Base-by-base conservation (phyloP, 2,888 invertebrate species). In the Orthosia incerta region DNA sequence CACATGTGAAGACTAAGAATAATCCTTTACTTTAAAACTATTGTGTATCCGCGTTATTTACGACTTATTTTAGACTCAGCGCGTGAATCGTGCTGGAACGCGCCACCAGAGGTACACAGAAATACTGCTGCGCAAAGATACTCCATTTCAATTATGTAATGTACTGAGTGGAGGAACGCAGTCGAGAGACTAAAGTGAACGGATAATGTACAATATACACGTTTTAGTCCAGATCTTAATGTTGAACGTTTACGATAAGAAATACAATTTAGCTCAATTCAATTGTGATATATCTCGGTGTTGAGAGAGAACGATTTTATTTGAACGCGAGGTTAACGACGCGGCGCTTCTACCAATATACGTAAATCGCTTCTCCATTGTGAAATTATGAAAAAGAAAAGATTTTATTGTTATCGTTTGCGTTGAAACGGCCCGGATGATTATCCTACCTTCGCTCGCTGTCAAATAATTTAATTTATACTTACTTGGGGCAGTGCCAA, bases 11-110 rank as follows among this genome's bases (percentile, higher is more conserved):
- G 82, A 88, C 83, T 82, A 72, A 74, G 85, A 86, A 90, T 90
- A 88, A 90, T 89, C 88, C 85, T 66, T 76, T 75, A 71, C 83
- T 84, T 82, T 82, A 74, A 83, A 87, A 88, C 84, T 83, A 73
- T 80, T 84, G 86, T 83, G 85, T 85, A 86, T 85, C 64, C 59
- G 71, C 68, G 81, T 89, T 90, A 91, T 89, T 91, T 88, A 89
- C 87, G 81, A 84, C n/a, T n/a, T n/a, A n/a, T n/a, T n/a, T n/a
- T 83, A 83, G 87, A 86, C 83, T 89, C 86, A 85, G 86, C 84
- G 79, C 84, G 79, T 83, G 82, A 82, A 82, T 88, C 87, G 89
- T 88, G 88, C 88, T 86, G 80, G 81, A 84, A 86, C 77, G 81
- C 74, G 80, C 76, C 85, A 67, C 83, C 81, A 68, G 74, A 86